Base-by-base conservation (phyloP, 1,140 invertebrate genomes). In the Aphelinus atriplicis region DNA sequence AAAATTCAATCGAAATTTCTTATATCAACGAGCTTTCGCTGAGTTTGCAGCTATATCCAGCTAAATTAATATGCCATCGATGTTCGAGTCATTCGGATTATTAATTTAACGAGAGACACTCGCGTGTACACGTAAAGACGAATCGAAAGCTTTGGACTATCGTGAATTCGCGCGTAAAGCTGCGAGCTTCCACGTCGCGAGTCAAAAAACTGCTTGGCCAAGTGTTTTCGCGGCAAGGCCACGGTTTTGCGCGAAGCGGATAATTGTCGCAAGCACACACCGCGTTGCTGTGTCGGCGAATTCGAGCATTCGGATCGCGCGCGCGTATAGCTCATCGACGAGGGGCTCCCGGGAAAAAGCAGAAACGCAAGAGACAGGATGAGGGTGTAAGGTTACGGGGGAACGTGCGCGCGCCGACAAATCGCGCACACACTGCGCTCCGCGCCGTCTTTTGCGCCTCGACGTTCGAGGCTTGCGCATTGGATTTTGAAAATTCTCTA, bases 301-400 rank as follows among this genome's bases (percentile, higher is more conserved):
- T 68, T 80, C 65, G 64, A 81, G 78, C 62, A 26, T 26, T 26
- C 79, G 81, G 78, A 74, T 79, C 78, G 80, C 76, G 71, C 55
- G 48, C 78, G 76, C 74, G 70, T 42, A 65, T 7, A 48, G 64
- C n/a, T 7, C 26, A 60, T 43, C 7, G 46, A 45, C 46, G 47
- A 63, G 26, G 26, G 26, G 26, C 26, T 26, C 26, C 26, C 26
- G 46, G 47, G 51, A 46, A 62, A 62, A 62, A 26, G 64, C 6
- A 83, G 83, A 83, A 84, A 84, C 75, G 65, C 26, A 26, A 64
- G 82, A 85, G 79, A 83, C 81, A 81, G 80, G 78, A 82, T 76
- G 68, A 72, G 47, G 67, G 80, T 83, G 76, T 86, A 81, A 9
- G 68, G 51, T 85, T 85, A 84, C 84, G 51, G 45, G 74, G 71